Percentiles rank a stretch among this genome's conserved stretches.
Conservation (phyloP, 2,797 vertebrate genomes). For the Hemibagrus guttatus region DNA sequence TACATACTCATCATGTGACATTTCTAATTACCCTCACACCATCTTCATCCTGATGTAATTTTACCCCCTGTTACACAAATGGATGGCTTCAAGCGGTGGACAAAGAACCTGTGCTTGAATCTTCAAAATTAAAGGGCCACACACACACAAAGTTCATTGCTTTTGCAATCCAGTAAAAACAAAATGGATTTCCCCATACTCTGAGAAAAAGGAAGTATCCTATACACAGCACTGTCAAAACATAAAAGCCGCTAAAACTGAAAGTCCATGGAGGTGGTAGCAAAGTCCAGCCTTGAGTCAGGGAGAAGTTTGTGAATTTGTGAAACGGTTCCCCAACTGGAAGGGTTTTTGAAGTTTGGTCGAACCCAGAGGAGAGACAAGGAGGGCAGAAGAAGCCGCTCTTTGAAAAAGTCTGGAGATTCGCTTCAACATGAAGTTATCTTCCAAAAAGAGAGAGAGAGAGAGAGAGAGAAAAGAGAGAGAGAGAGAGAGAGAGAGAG, state of each 20-base stretch:
- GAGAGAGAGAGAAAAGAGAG: slow-evolving; percentile 25
- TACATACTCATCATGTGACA: background rate
- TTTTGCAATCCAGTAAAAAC: slow-evolving; percentile 42
- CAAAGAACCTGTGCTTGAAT: slow-evolving; percentile 27
- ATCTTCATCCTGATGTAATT: background rate
- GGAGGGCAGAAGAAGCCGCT: slow-evolving; percentile 64
- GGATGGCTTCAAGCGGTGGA: slow-evolving; percentile 18
- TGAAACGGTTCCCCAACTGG: background rate
- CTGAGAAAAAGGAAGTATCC: slow-evolving; percentile 55
- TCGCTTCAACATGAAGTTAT: slow-evolving; percentile 53
- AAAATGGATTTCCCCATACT: background rate
- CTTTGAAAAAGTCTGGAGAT: slow-evolving; percentile 50
- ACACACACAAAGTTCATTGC: slow-evolving; percentile 28
- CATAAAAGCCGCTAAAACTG: slow-evolving; percentile 52
- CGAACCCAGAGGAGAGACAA: slow-evolving; percentile 22
- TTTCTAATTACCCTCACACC: background rate
- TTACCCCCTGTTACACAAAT: background rate
- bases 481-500: slow-evolving; percentile 33
- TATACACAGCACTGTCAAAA: slow-evolving; percentile 62
- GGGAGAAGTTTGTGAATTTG: background rate
- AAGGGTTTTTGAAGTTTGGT: slow-evolving; percentile 31
- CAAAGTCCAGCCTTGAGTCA: slow-evolving; percentile 31
- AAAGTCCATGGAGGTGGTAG: slow-evolving; percentile 39
- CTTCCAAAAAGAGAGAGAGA: slow-evolving; percentile 23
- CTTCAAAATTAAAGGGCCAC: slow-evolving; percentile 7